phyloP scores from a whole-genome alignment of 2,113 vertebrate genomes.

The Syrrhaptes paradoxus region DNA sequence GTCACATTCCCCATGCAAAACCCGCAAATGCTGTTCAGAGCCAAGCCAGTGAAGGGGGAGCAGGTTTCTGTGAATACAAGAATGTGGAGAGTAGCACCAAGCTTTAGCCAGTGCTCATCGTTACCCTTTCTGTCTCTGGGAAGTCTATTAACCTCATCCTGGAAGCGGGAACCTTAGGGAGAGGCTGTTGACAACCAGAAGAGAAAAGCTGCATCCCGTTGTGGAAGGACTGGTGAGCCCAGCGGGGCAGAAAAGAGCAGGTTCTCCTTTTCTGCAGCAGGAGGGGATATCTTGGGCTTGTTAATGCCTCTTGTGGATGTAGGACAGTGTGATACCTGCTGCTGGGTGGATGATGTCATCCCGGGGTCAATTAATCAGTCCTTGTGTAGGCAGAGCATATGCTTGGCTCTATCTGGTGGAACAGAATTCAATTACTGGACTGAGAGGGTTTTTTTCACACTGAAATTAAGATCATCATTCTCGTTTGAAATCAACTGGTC shows the following conservation, averaged over 20 bases:
- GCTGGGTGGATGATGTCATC: background rate
- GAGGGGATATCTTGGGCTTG: background rate
- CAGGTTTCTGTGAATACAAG: background rate
- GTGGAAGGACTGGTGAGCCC: background rate
- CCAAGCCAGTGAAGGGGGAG: background rate
- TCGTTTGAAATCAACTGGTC: background rate
- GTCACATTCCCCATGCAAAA: background rate
- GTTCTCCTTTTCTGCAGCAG: background rate
- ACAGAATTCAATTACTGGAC: slow-evolving; percentile 32
- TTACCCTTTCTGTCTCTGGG: background rate
- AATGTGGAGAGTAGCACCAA: background rate
- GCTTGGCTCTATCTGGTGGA: background rate
- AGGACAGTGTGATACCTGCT: background rate
- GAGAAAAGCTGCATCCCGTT: background rate
- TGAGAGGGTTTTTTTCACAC: background rate
- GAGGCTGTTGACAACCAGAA: background rate
- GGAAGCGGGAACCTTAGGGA: background rate
- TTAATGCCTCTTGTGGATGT: background rate
- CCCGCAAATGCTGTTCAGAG: background rate
- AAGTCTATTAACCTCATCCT: background rate
- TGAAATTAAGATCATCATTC: slow-evolving; percentile 17
- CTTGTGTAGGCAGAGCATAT: slow-evolving; percentile 40
- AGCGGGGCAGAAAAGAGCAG: background rate
- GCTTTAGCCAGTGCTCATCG: background rate
- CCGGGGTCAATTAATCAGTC: slow-evolving; percentile 37